Base-by-base conservation (phyloP, 2,797 vertebrate species). In the Artibeus jamaicensis region DNA sequence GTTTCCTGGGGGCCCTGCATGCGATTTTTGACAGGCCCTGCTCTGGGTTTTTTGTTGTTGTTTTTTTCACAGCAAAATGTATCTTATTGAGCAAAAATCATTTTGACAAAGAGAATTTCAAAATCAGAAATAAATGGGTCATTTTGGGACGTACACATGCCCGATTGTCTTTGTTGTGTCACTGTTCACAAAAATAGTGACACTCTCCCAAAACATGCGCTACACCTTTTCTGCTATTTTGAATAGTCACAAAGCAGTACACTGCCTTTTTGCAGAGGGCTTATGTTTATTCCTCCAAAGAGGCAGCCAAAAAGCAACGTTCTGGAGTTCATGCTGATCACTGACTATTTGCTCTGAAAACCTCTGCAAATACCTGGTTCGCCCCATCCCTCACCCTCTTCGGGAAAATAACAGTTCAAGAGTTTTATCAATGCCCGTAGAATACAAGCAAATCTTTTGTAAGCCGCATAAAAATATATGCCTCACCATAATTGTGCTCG, bases 101-200 rank as follows among this genome's bases (percentile, higher is more conserved):
- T 65, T 96, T 55, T 78, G 39, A 82, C 22, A 46, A 88, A 86
- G 4, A 46, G 32, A 81, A 91, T 62, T 78, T 65, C 42, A 86
- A 78, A 93, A 89, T 67, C 6, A 12, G 39, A 91, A 93, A 76
- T 9, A 65, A 79, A 57, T 68, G 39, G 24, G n/a, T 91, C 44
- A 9, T 34, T 94, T 57, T 76, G 71, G 42, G 24, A 84, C 76
- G 57, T 32, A 3, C 10, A 24, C 14, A 44, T 22, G 29, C 7
- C 24, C 32, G 16, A 12, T 57, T 26, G 10, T 55, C 37, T 77
- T 65, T 34, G 12, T 42, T 57, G 50, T n/a, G 34, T 62, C 39
- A 29, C 42, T 46, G 2, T 2, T 32, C 39, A 34, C 9, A 21
- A 55, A 89, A 97, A 32, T 14, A 86, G 57, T 14, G 32, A 18